Evolutionary conservation across 2,888 invertebrate species (phyloP).

Genomic region (Metalampra italica): DNA sequence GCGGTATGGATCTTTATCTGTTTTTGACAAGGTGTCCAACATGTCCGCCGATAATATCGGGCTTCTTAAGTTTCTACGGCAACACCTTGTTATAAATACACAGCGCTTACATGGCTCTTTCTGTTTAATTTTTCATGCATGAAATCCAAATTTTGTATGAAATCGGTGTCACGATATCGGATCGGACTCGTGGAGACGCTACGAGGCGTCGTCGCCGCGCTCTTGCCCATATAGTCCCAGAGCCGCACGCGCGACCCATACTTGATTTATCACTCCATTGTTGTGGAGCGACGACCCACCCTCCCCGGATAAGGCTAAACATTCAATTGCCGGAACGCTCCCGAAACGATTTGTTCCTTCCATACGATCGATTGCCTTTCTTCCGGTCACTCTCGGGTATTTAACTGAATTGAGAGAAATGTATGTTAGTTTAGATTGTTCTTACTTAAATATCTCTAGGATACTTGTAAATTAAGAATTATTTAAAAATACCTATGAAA

Average conservation of each 20-base stretch:
- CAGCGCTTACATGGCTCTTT: too few relatives aligned
- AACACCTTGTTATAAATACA: too few relatives aligned
- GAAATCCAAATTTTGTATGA: too few relatives aligned
- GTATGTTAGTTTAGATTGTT: background rate
- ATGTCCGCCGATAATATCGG: too few relatives aligned
- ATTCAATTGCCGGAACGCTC: constrained; percentile 73
- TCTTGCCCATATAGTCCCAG: constrained; percentile 21
- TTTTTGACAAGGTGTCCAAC: too few relatives aligned
- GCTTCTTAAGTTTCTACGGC: too few relatives aligned
- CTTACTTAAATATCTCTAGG: background rate
- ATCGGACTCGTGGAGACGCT: too few relatives aligned
- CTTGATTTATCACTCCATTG: constrained; percentile 78
- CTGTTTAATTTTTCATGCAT: too few relatives aligned
- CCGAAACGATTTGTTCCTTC: constrained; percentile 69
- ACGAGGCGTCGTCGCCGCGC: constrained; percentile 21
- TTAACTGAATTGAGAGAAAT: constrained; percentile 18
- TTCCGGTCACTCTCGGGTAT: constrained; percentile 37
- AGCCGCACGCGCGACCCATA: constrained; percentile 70
- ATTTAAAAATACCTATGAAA: too few relatives aligned
- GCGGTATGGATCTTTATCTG: too few relatives aligned
- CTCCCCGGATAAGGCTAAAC: constrained; percentile 72
- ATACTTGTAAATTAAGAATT: background rate
- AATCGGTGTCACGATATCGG: too few relatives aligned
- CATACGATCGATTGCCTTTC: constrained; percentile 60
- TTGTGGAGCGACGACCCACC: constrained; percentile 66